Percentiles rank a stretch among this genome's conserved stretches.
Evolutionary conservation across 2,113 vertebrate species (phyloP).

Genomic region (Pluvianellus socialis): DNA sequence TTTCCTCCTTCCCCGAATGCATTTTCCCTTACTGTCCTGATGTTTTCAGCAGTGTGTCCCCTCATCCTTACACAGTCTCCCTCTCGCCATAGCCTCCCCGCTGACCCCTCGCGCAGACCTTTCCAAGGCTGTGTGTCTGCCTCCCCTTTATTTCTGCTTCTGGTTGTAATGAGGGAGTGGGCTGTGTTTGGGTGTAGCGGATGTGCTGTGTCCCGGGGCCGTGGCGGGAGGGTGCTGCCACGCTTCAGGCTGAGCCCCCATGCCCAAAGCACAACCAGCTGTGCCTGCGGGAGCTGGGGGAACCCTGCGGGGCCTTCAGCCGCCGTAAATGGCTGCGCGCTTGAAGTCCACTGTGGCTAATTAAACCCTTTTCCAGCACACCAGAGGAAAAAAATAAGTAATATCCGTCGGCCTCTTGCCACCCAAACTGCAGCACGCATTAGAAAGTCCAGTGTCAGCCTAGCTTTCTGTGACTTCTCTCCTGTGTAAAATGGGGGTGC

Average conservation of each 20-base stretch:
- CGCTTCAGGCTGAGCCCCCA: background rate
- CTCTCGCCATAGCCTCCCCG: background rate
- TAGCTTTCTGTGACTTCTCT: background rate
- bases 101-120: background rate
- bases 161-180: background rate
- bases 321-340: background rate
- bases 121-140: rapidly evolving
- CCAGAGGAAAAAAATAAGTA: background rate
- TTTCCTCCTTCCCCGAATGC: background rate
- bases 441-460: background rate
- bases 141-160: background rate
- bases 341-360: background rate
- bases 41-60: background rate
- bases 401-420: conserved; percentile 6
- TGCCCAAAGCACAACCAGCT: background rate
- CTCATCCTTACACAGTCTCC: background rate
- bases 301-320: background rate
- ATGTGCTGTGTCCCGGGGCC: background rate
- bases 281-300: background rate
- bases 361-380: conserved; percentile 33
- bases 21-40: background rate
- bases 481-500: background rate
- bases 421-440: background rate
- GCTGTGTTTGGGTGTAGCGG: background rate
- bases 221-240: background rate